Percentiles rank a stretch among this genome's conserved stretches.
Conservation (phyloP, 2,888 invertebrate genomes). For the Drosophila conformis region DNA sequence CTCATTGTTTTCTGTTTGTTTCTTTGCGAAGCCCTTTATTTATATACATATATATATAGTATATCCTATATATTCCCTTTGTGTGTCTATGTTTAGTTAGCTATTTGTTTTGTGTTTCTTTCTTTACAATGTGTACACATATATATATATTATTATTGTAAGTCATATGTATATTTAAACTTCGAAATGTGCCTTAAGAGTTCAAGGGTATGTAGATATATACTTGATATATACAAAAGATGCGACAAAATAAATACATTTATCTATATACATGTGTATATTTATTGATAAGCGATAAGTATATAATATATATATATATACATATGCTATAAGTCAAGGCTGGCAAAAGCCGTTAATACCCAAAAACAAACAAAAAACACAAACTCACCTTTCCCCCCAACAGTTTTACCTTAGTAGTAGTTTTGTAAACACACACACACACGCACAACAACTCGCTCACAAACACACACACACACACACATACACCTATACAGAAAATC, state of each 20-base stretch:
- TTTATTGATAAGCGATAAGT: slow-evolving; percentile 53
- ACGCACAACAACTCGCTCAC: slow-evolving; percentile 23
- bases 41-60: slow-evolving; percentile 4
- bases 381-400: slow-evolving; percentile 27
- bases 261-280: slow-evolving; percentile 39
- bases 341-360: slow-evolving; percentile 30
- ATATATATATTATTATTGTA: slow-evolving; percentile 43
- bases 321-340: slow-evolving; percentile 46
- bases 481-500: slow-evolving; percentile 8
- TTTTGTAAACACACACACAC: slow-evolving; percentile 66
- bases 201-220: slow-evolving; percentile 52
- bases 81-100: slow-evolving; percentile 36
- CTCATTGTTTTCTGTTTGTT: not conserved
- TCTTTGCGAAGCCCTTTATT: slow-evolving; percentile 28
- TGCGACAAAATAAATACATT: slow-evolving; percentile 34
- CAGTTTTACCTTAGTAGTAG: slow-evolving; percentile 74
- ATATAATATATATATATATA: slow-evolving; percentile 12
- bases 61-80: slow-evolving; percentile 8
- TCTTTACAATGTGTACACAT: slow-evolving; percentile 34
- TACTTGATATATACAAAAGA: slow-evolving; percentile 35
- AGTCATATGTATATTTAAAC: slow-evolving; percentile 52
- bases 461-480: slow-evolving; percentile 1
- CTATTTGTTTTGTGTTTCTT: slow-evolving; percentile 16
- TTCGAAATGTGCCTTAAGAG: slow-evolving; percentile 79
- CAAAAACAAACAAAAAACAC: slow-evolving; percentile 27